These are phyloP conservation scores for Gallirallus australis DNA, from an alignment of 2,797 vertebrate genomes.

Conservation along the genomic window DNA sequence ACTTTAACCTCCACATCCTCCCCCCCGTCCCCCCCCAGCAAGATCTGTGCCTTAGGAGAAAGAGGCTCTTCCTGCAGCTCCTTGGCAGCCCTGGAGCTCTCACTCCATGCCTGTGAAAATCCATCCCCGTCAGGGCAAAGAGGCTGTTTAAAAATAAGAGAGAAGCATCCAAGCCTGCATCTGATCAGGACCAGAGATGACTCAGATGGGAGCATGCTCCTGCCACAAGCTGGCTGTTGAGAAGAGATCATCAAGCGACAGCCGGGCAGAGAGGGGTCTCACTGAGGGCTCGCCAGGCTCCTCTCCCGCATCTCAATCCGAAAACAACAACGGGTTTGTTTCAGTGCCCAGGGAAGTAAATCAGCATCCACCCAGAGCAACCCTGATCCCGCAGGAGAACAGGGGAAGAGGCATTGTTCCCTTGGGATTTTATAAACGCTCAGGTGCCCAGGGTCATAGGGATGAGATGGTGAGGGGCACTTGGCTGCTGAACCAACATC, in stretches of 20 bases:
- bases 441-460: fast-evolving
- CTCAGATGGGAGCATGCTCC: not conserved
- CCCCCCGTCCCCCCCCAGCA: not conserved
- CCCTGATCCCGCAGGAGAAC: not conserved
- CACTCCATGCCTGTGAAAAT: not conserved
- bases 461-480: not conserved
- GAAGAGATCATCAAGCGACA: not conserved
- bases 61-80: not conserved
- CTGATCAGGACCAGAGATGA: not conserved
- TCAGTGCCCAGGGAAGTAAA: not conserved
- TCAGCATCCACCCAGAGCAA: not conserved
- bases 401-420: not conserved
- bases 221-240: not conserved
- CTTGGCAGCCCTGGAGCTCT: fast-evolving
- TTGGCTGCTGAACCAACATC: fast-evolving
- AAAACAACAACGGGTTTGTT: not conserved
- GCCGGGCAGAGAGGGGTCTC: not conserved
- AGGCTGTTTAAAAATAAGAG: not conserved
- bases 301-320: not conserved
- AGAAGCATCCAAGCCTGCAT: not conserved
- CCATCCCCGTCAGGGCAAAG: not conserved
- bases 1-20: not conserved
- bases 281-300: not conserved
- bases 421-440: not conserved
- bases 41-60: not conserved